Conservation (phyloP, 2,888 invertebrate genomes). For the Leptinotarsa peninsularis region DNA sequence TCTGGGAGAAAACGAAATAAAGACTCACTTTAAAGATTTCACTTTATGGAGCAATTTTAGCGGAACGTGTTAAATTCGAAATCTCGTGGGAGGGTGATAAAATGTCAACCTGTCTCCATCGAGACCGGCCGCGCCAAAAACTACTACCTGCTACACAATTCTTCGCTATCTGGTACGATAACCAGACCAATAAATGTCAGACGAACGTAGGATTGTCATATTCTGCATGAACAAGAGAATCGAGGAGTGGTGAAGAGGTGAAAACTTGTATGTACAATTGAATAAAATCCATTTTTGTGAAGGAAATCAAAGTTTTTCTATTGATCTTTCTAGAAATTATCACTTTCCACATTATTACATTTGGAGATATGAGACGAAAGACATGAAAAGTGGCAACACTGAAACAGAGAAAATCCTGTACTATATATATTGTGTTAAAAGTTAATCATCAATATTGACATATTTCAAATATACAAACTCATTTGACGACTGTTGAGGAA, state of each 20-base stretch:
- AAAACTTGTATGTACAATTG: background rate
- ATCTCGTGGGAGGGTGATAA: constrained; percentile 36
- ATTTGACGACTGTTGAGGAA: too few species aligned
- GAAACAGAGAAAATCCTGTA: too few species aligned
- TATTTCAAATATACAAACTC: too few species aligned
- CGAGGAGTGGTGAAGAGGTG: constrained; percentile 1
- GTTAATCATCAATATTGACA: too few species aligned
- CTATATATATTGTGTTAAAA: too few species aligned
- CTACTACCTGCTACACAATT: constrained; percentile 32
- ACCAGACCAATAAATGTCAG: constrained; percentile 18
- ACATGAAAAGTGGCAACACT: too few species aligned
- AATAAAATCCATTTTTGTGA: too few species aligned
- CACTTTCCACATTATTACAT: too few species aligned
- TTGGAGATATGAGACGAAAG: too few species aligned
- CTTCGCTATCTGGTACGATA: constrained; percentile 29
- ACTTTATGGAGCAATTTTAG: constrained; percentile 25
- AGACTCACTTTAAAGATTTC: constrained; percentile 16
- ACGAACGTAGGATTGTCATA: constrained; percentile 11
- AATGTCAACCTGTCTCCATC: constrained; percentile 36
- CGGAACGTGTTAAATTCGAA: constrained; percentile 35
- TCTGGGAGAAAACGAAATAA: constrained; percentile 17
- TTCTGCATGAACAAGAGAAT: constrained; percentile 10
- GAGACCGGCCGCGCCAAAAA: constrained; percentile 26
- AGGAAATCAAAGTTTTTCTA: too few species aligned
- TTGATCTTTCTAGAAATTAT: too few species aligned